Conservation (phyloP, 2,113 vertebrate species). For the Todiramphus saurophagus region DNA sequence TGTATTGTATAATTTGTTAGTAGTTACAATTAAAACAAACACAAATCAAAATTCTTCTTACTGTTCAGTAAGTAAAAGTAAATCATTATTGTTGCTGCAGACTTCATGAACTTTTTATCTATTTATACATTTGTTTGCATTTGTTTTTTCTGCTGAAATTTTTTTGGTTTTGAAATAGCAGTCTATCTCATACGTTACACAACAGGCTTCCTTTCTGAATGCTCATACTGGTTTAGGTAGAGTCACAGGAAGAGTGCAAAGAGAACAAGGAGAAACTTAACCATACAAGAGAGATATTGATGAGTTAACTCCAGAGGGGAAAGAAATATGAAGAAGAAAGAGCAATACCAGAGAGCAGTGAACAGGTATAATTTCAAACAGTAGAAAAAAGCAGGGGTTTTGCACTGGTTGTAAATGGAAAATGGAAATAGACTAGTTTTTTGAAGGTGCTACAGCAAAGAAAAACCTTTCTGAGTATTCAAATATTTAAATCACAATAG, state of each 20-base stretch:
- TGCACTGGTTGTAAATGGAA: not conserved
- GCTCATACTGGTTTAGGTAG: not conserved
- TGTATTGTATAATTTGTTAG: not conserved
- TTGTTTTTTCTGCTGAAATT: not conserved
- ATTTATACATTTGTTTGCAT: not conserved
- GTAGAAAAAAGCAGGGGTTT: fast-evolving
- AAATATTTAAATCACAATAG: not conserved
- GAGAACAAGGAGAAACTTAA: not conserved
- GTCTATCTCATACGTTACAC: not conserved
- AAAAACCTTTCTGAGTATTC: not conserved
- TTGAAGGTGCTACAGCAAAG: not conserved
- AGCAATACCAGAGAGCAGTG: not conserved
- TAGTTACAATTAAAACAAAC: not conserved
- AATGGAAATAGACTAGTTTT: not conserved
- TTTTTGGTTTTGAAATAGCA: not conserved
- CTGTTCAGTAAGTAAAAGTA: not conserved
- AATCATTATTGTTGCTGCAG: not conserved
- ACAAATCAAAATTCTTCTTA: not conserved
- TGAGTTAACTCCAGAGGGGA: not conserved
- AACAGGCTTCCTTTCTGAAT: not conserved
- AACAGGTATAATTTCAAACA: not conserved
- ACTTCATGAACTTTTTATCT: not conserved
- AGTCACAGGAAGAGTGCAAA: not conserved
- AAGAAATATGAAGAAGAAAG: not conserved
- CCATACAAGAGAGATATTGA: not conserved